Conservation (phyloP, 2,888 invertebrate species). For the Drosophila paranaensis region DNA sequence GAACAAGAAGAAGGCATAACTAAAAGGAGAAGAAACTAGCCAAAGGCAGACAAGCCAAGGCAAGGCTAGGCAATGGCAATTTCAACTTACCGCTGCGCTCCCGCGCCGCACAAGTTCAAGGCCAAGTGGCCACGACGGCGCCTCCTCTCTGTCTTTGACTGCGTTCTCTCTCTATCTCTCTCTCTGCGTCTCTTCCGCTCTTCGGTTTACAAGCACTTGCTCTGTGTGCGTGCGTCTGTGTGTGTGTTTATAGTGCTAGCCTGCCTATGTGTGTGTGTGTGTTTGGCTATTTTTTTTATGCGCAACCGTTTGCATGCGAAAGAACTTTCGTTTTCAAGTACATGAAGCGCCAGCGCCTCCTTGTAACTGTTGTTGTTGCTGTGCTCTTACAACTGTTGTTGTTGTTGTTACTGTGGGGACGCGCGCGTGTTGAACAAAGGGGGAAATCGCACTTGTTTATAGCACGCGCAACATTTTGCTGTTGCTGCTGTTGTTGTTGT, state of each 20-base stretch:
- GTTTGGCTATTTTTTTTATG: constrained; percentile 38
- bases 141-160: constrained; percentile 42
- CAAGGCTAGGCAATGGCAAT: constrained; percentile 30
- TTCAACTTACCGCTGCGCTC: constrained; percentile 72
- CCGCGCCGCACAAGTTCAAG: constrained; percentile 74
- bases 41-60: constrained; percentile 32
- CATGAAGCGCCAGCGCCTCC: constrained; percentile 47
- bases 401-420: constrained; percentile 26
- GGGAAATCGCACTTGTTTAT: constrained; percentile 41
- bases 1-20: not conserved
- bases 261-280: constrained; percentile 15
- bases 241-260: constrained; percentile 13
- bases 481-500: constrained; percentile 1
- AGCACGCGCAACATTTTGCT: constrained; percentile 41
- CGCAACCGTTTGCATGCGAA: constrained; percentile 59
- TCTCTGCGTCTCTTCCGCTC: constrained; percentile 7
- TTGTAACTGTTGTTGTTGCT: constrained; percentile 19
- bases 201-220: constrained; percentile 13
- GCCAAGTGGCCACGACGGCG: constrained; percentile 76
- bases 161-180: constrained; percentile 37
- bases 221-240: not conserved
- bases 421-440: constrained; percentile 39
- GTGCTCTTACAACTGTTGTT: constrained; percentile 16
- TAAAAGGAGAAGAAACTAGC: constrained; percentile 39
- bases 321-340: constrained; percentile 78